phyloP scores from a whole-genome alignment of 1,140 invertebrate species.

The Orius insidiosus region DNA sequence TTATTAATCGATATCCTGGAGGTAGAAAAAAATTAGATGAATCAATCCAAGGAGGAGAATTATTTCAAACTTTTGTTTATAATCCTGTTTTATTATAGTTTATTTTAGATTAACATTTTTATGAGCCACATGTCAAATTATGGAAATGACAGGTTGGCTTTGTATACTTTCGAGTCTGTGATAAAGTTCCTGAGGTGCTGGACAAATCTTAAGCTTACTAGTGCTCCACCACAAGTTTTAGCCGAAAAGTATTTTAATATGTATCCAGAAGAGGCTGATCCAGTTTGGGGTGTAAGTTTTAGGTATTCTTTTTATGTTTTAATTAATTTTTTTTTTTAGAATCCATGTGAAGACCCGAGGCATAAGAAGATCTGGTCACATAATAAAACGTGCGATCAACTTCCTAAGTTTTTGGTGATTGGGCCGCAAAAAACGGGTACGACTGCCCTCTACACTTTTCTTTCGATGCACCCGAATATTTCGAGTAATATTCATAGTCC shows the following conservation, averaged over 20 bases:
- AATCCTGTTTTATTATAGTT: conserved; percentile 56
- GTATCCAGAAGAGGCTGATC: conserved; percentile 82
- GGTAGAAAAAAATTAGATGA: conserved; percentile 76
- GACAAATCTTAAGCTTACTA: conserved; percentile 78
- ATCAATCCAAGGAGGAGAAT: conserved; percentile 91
- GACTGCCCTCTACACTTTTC: conserved; percentile 91
- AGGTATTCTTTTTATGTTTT: neutral
- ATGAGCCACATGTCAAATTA: conserved; percentile 99
- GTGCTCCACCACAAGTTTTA: conserved; percentile 75
- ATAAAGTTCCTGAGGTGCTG: conserved; percentile 91
- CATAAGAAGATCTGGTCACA: conserved; percentile 89
- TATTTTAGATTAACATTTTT: conserved; percentile 84
- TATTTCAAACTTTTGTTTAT: conserved; percentile 92
- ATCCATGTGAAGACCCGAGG: conserved; percentile 85
- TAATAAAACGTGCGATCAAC: conserved; percentile 79
- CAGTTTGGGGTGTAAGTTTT: conserved; percentile 73
- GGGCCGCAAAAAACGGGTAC: conserved; percentile 99
- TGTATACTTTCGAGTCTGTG: conserved; percentile 95
- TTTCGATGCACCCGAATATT: conserved; percentile 87
- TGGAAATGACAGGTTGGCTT: conserved; percentile 86
- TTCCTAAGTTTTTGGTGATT: conserved; percentile 93
- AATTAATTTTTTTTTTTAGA: conserved; percentile 45
- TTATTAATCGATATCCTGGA: conserved; percentile 83
- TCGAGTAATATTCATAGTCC: conserved; percentile 79
- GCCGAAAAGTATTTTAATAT: conserved; percentile 88